Evolutionary conservation across 2,113 vertebrate genomes (phyloP).

Genomic region (Lonchura striata): DNA sequence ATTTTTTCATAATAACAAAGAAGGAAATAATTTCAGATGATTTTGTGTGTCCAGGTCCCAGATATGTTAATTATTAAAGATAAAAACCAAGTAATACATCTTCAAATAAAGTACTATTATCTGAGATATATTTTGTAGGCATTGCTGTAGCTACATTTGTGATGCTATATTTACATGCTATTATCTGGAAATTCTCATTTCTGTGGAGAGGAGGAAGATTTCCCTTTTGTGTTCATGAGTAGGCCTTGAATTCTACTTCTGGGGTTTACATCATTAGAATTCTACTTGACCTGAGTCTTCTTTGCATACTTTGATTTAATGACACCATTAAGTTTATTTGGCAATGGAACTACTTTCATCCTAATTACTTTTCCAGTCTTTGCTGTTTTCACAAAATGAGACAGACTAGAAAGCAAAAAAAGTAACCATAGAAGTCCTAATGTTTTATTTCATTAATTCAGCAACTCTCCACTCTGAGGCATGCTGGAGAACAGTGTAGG

Average conservation of each 20-base stretch:
- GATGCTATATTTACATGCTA: neutral
- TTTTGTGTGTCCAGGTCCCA: neutral
- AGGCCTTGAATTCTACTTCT: neutral
- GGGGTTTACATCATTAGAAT: neutral
- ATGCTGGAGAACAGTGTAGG: neutral
- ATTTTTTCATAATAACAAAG: neutral
- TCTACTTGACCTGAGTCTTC: constrained; percentile 6
- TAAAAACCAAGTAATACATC: neutral
- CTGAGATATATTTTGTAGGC: neutral
- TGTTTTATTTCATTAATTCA: neutral
- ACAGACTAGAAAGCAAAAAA: neutral
- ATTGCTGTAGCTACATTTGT: neutral
- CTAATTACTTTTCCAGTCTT: neutral
- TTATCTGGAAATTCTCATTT: neutral
- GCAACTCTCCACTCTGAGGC: neutral
- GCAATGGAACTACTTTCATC: neutral
- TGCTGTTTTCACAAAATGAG: neutral
- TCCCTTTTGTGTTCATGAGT: neutral
- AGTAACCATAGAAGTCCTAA: neutral
- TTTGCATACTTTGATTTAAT: neutral
- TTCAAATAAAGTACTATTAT: neutral
- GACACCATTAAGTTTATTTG: neutral
- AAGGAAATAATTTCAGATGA: neutral
- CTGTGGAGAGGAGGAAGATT: neutral
- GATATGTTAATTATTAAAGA: neutral